Evolutionary conservation across 2,113 vertebrate species (phyloP), one percentile per base, ranked within the genome.

Genomic region (Blennius ocellaris): DNA sequence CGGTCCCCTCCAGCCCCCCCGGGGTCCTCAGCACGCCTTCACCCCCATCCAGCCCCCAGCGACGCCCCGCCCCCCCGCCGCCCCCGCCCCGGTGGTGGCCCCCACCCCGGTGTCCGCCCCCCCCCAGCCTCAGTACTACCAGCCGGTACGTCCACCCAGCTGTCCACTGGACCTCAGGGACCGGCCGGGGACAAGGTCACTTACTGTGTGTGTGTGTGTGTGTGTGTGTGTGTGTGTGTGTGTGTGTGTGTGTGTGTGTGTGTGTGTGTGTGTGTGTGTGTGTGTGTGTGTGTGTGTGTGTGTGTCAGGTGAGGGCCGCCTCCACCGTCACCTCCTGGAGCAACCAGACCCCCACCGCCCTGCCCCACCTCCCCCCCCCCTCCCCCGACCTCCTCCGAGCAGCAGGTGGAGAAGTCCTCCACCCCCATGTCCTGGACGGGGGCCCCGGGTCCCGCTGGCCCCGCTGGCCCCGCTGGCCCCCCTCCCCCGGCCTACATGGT

Each of bases 241-340:
- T 30, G 21, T 30, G 21, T 30, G 21, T 30, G 21, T 30, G 21
- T 30, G 21, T 30, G 21, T 30, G 21, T 30, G 21, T 30, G 21
- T 30, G 21, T 30, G 41, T 45, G 43, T 55, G 73, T 79, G 62
- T 92, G 83, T 80, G 75, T 45, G 67, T 71, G 21, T 30, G 21
- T 72, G 3, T 96, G 94, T 96, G 82, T 52, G 39, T 91, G 78
- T 92, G 92, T 96, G 89, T 97, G 93, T 96, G 93, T 97, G 96
- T 94, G 15, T 94, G 97, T 96, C 95, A 99, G 98, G 95, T 96
- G 95, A 97, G 96, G 96, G 93, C 97, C 94, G 95, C 97, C 92
- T 96, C 95, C 94, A 99, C 98, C 93, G 96, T 97, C 90, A 99
- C 98, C 93, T 96, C 97, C 94, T 99, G 98, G 97, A 99, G 97